Base-by-base conservation (phyloP, 2,888 invertebrate species). In the Dyspetes luteomarginatus region DNA sequence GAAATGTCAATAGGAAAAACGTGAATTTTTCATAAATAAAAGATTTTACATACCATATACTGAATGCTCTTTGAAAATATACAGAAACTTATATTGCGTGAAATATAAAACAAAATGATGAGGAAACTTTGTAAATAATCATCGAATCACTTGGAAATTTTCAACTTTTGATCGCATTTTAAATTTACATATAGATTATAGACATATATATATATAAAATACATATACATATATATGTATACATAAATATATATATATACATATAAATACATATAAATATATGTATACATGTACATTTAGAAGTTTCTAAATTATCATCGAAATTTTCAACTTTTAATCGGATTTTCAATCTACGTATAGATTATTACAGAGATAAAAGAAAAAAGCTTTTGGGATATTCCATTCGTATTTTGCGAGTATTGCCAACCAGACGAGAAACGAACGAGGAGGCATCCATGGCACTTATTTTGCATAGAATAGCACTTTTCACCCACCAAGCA, bases 401-500 rank as follows among this genome's bases (percentile, higher is more conserved):
- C 7, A 9, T 28, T 43, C n/a, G 62, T 36, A 41, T 62, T 76
- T 60, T 22, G 50, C 22, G 52, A 26, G 15, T 50, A 19, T 50
- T 36, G 24, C 41, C 15, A 15, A 41, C 62, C 52, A 41, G 72
- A 72, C 45, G 24, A 41, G 36, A 52, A 2, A n/a, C 9, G 24
- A 17, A 17, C 9, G 48, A 58, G 24, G 24, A 3, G 52, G 50
- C 36, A 3, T 45, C 15, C 50, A 19, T 4, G 55, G 9, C 41
- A n/a, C 52, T 68, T 81, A 76, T 81, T 81, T 81, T 81, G 76
- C 78, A 83, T 81, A 65, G 67, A 83, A 81, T 81, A 78, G 60
- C 75, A 58, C 72, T 81, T 71, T 64, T 62, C 76, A 45, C 67
- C 55, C 74, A 45, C 45, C n/a, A 5, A 5, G 45, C 15, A n/a